phyloP scores from a whole-genome alignment of 2,888 invertebrate species.

The Nomada fabriciana region DNA sequence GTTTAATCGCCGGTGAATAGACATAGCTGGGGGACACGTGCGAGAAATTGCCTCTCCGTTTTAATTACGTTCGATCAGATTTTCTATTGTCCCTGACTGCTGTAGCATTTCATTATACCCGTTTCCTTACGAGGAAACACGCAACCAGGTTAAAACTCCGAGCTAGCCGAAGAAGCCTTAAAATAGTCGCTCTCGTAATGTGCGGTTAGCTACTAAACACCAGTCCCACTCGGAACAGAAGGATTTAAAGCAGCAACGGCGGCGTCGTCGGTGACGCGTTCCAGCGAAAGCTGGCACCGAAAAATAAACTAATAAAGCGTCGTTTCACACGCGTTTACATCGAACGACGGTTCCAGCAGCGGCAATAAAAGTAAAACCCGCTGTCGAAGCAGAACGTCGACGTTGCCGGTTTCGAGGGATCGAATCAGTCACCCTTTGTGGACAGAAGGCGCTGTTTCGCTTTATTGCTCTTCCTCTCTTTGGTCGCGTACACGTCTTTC shows the following conservation, averaged over 20 bases:
- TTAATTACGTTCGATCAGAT: too few species aligned
- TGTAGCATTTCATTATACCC: too few species aligned
- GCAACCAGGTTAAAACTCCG: constrained; percentile 1
- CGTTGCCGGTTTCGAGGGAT: constrained; percentile 67
- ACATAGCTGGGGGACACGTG: not conserved
- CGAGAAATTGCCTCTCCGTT: too few species aligned
- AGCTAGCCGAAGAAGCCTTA: constrained; percentile 15
- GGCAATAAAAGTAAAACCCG: constrained; percentile 69
- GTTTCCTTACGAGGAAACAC: not conserved
- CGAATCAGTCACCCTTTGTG: constrained; percentile 72
- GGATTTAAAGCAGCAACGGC: constrained; percentile 57
- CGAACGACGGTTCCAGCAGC: constrained; percentile 45
- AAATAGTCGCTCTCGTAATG: constrained; percentile 53
- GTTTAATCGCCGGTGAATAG: constrained; percentile 25
- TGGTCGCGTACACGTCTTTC: constrained; percentile 28
- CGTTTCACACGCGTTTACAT: constrained; percentile 69
- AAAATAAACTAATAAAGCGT: constrained; percentile 79
- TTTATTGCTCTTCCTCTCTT: constrained; percentile 66
- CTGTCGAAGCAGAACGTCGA: constrained; percentile 38
- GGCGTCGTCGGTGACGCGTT: constrained; percentile 38
- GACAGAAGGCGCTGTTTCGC: constrained; percentile 64
- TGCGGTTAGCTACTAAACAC: constrained; percentile 67
- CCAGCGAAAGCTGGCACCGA: constrained; percentile 56
- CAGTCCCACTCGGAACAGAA: constrained; percentile 36
- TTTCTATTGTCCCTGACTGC: too few species aligned